Evolutionary conservation across 35 echinoderm and acorn worm genomes (phyloP), one percentile per base, ranked within the genome.

Genomic region (Heliocidaris tuberculata): DNA sequence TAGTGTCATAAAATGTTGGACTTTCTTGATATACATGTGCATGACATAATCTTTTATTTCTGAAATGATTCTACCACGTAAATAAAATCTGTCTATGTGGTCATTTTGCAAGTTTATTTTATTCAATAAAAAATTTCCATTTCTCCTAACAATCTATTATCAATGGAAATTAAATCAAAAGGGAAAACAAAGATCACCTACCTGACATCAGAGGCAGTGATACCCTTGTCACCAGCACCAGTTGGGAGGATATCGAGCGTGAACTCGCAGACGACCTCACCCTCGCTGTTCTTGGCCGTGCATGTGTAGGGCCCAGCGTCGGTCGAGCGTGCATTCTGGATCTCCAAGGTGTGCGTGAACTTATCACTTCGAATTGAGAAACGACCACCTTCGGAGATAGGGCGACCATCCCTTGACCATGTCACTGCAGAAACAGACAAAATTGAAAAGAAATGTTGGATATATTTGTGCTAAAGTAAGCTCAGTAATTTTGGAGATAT

Each of bases 341-440:
- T 97, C 90, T 99, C 96, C 30, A 99, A 96, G 11, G 98, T 96
- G 86, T 97, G 95, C 9, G 96, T 96, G 94, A 97, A 99, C 86
- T 99, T 97, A 48, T 97, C 96, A 86, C 93, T 95, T 49, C 94
- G 88, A 49, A 97, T 35, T 19, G 90, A 94, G 95, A 95, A 97
- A 48, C 96, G 96, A 31, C 96, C 96, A 59, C 96, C 97, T 47
- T 97, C 96, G 6, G 95, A 65, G n/a, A 97, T 90, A 15, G 96
- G 95, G 85, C 94, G 88, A 35, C 94, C 94, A 27, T 94, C 85
- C 96, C 95, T 99, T 27, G 94, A 95, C 98, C 98, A 99, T n/a
- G 59, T 95, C 48, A 99, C 98, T 99, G 93, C 13, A 94, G 93
- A 59, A 31, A 71, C 50, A 61, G 85, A 86, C 78, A 52, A 60